Conservation (phyloP, 2,797 vertebrate genomes). For the Erpetoichthys calabaricus region DNA sequence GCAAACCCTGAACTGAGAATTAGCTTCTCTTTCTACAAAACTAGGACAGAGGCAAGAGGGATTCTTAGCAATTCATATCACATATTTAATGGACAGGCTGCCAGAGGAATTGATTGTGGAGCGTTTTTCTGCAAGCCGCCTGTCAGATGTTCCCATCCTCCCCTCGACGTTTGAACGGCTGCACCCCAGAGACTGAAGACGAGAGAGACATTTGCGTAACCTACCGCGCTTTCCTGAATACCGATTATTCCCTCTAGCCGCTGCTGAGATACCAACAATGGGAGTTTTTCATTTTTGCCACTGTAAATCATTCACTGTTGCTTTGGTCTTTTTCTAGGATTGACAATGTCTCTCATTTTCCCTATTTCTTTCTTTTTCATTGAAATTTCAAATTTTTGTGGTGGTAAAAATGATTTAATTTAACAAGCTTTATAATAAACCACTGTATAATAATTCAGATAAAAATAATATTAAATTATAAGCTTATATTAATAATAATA, state of each 20-base stretch:
- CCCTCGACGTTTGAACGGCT: background rate
- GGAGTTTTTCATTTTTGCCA: background rate
- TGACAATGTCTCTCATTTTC: too few species aligned
- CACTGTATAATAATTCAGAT: too few species aligned
- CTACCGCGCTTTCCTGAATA: background rate
- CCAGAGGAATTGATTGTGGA: constrained; percentile 1
- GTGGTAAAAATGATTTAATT: too few species aligned
- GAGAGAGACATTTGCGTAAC: background rate
- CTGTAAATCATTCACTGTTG: constrained; percentile 1
- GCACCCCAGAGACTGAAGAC: background rate
- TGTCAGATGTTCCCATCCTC: background rate
- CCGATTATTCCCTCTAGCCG: background rate
- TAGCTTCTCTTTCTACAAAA: constrained; percentile 18
- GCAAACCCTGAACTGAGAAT: too few species aligned
- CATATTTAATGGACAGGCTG: constrained; percentile 12
- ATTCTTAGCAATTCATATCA: constrained; percentile 19
- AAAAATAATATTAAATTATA: too few species aligned
- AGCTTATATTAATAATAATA: too few species aligned
- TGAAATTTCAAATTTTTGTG: too few species aligned
- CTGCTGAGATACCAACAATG: background rate
- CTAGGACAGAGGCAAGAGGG: constrained; percentile 27
- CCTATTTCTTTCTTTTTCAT: too few species aligned
- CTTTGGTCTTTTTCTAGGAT: background rate
- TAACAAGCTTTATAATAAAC: too few species aligned
- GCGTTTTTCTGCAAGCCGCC: background rate